Evolutionary conservation across 2,113 vertebrate genomes (phyloP).

Genomic region (Campylomormyrus numenius): DNA sequence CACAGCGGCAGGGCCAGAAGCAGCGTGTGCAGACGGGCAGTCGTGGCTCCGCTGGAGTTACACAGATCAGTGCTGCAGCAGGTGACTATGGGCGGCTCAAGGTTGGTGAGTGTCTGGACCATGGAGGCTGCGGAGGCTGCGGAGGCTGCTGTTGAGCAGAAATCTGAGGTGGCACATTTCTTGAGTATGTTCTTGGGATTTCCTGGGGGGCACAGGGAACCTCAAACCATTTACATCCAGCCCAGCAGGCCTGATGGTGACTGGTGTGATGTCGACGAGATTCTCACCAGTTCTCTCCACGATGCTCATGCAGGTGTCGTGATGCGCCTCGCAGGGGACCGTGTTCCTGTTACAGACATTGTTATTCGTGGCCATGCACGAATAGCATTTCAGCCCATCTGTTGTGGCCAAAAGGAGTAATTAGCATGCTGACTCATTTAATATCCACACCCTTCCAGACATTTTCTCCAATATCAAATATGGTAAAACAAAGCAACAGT

Average conservation of each 20-base stretch:
- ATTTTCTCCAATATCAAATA: neutral
- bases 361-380: constrained; percentile 42
- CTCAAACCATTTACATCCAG: neutral
- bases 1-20: constrained; percentile 32
- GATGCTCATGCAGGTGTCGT: constrained; percentile 53
- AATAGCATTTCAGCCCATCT: constrained; percentile 44
- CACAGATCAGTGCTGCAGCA: constrained; percentile 51
- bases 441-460: neutral
- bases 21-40: constrained; percentile 10
- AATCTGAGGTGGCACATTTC: too few species aligned
- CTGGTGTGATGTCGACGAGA: constrained; percentile 25
- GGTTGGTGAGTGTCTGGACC: too few species aligned
- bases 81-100: neutral
- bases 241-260: neutral
- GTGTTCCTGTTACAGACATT: constrained; percentile 40
- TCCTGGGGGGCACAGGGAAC: constrained; percentile 17
- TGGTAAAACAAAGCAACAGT: neutral
- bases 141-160: too few species aligned
- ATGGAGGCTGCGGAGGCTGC: neutral
- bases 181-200: too few species aligned
- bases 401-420: constrained; percentile 23
- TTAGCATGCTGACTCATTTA: neutral
- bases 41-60: constrained; percentile 42
- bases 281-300: constrained; percentile 15
- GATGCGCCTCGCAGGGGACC: constrained; percentile 33